Percentiles rank a stretch among this genome's conserved stretches.
Evolutionary conservation across 2,888 invertebrate species (phyloP).

Genomic region (Keiferia lycopersicella): DNA sequence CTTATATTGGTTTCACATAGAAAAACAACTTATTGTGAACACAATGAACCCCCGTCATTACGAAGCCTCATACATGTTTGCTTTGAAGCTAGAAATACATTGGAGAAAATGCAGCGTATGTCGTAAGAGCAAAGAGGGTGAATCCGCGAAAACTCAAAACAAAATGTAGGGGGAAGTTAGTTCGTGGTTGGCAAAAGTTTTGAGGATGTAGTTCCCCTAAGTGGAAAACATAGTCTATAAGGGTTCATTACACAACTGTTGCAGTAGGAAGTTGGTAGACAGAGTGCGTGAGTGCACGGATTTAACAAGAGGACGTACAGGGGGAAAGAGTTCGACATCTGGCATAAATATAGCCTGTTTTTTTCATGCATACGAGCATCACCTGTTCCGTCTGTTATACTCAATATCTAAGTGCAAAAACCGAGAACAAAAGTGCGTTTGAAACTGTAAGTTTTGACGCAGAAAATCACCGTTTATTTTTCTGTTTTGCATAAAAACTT

Average conservation of each 20-base stretch:
- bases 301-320: neutral
- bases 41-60: slow-evolving; percentile 10
- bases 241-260: neutral
- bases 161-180: neutral
- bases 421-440: too few relatives aligned
- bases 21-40: slow-evolving; percentile 22
- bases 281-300: neutral
- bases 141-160: slow-evolving; percentile 5
- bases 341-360: neutral
- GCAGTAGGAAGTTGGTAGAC: slow-evolving; percentile 1
- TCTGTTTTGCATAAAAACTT: too few relatives aligned
- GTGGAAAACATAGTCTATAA: slow-evolving; percentile 7
- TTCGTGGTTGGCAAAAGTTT: slow-evolving; percentile 10
- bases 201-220: neutral
- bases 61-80: slow-evolving; percentile 1
- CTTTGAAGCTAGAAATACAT: slow-evolving; percentile 10
- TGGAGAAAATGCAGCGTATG: slow-evolving; percentile 2
- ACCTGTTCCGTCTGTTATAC: neutral
- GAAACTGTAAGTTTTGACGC: too few relatives aligned
- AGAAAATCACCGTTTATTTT: too few relatives aligned
- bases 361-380: neutral
- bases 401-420: neutral
- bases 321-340: neutral
- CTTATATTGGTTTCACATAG: slow-evolving; percentile 18
- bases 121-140: neutral